Evolutionary conservation across 2,888 invertebrate species (phyloP), one percentile per base, ranked within the genome.

Genomic region (Apamea sordens): DNA sequence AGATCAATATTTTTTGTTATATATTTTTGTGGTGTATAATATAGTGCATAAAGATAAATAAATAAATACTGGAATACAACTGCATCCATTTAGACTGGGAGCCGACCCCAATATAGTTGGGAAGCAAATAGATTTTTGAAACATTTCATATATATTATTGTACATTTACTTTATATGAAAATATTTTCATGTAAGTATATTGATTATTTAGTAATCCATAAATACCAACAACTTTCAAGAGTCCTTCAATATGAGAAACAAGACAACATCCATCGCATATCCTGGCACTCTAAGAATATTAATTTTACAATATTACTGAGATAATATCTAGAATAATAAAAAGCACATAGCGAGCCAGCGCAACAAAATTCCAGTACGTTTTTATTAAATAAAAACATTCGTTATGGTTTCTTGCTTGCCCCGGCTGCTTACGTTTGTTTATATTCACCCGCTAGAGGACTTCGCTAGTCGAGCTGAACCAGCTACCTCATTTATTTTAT

Each of bases 401-500:
- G 56, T 59, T 75, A 47, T 15, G 21, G 64, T 86, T 70, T 86
- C 61, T 82, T 82, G 61, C 32, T 15, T 24, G 67, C 68, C 44
- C 24, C 50, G 28, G 41, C 15, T 69, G 10, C 32, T 56, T 44
- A 56, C 28, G 65, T 64, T 86, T 73, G 53, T 83, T 76, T 83
- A 83, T 69, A 77, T 76, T 79, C 68, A 21, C 36, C 24, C n/a
- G 50, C 56, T 69, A 53, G 53, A 71, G 47, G n/a, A 44, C 67
- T 73, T 64, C 41, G 32, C 63, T 63, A 67, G 64, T 65, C 36
- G 18, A 71, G 67, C n/a, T 64, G 36, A 74, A 72, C 28, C n/a
- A 65, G 75, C 67, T 67, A 67, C 21, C 73, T 85, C 73, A 76
- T 86, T 86, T 86, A 83, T 72, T 84, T 86, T 61, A 76, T 76